A percentile compares a stretch with the other conserved stretches of the same genome.
Conservation (phyloP, 2,888 invertebrate species). For the Crioceris asparagi region DNA sequence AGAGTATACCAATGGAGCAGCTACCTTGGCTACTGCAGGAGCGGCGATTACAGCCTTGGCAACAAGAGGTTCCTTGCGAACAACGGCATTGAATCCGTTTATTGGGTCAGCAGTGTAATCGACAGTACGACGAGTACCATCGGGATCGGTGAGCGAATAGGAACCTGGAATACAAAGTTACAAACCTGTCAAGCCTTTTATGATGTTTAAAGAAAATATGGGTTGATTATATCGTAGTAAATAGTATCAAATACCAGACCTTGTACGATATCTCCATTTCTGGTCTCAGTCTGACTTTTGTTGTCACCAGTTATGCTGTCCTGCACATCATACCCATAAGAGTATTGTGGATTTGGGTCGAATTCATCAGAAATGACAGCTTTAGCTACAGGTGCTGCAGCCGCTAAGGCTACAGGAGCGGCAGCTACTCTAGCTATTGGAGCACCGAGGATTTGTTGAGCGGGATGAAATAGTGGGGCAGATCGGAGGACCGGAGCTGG, state of each 20-base stretch:
- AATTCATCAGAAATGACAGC: conserved; percentile 23
- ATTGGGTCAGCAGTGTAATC: conserved; percentile 27
- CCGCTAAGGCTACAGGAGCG: conserved; percentile 10
- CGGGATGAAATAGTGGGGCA: too few species aligned
- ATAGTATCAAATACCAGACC: conserved; percentile 21
- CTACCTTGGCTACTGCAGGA: conserved; percentile 34
- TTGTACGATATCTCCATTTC: conserved; percentile 51
- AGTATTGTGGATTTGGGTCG: conserved; percentile 42
- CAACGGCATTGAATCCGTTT: conserved; percentile 48
- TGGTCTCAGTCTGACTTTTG: conserved; percentile 49
- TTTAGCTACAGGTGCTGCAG: conserved; percentile 19
- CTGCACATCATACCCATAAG: conserved; percentile 47
- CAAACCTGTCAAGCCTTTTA: background rate
- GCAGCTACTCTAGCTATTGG: background rate
- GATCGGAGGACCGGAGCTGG: too few species aligned
- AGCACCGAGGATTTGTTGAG: too few species aligned
- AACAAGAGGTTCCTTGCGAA: conserved; percentile 39
- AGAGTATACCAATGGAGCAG: conserved; percentile 17
- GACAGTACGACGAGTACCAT: conserved; percentile 51
- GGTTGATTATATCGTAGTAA: background rate
- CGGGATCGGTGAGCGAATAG: conserved; percentile 35
- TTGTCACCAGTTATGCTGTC: conserved; percentile 47
- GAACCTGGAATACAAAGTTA: background rate
- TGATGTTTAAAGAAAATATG: too few species aligned
- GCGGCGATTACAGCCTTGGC: conserved; percentile 21